Evolutionary conservation across 1,140 invertebrate genomes (phyloP).

Genomic region (Drosophila hydei): DNA sequence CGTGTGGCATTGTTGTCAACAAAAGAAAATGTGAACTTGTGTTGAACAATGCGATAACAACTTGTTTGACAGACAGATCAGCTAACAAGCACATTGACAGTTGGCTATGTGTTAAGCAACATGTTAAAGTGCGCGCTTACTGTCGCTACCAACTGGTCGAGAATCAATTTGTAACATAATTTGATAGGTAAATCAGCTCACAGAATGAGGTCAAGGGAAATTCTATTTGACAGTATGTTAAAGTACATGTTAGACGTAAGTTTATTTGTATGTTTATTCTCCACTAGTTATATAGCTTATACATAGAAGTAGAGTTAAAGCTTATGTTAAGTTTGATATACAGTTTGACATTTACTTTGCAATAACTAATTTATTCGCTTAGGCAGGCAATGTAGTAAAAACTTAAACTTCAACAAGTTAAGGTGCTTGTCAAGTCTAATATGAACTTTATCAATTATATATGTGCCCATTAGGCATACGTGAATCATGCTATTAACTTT

Average conservation of each 20-base stretch:
- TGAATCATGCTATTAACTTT: too few species aligned
- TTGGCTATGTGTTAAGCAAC: background rate
- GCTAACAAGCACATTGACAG: slow-evolving; percentile 4
- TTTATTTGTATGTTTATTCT: too few species aligned
- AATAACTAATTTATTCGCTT: background rate
- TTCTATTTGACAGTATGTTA: background rate
- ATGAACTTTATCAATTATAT: too few species aligned
- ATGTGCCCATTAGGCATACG: too few species aligned
- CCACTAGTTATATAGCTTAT: too few species aligned
- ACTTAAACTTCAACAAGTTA: background rate
- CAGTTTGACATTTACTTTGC: background rate
- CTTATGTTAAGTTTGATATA: background rate
- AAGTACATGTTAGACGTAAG: too few species aligned
- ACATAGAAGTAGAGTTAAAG: background rate
- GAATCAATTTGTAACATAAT: background rate
- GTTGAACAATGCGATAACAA: background rate
- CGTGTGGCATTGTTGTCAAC: background rate
- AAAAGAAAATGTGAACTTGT: background rate
- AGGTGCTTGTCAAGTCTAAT: background rate
- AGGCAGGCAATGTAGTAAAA: background rate
- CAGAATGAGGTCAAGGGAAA: background rate
- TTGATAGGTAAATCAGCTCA: background rate
- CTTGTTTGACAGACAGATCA: slow-evolving; percentile 4
- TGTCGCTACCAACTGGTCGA: too few species aligned
- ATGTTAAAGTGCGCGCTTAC: background rate